Base-by-base conservation (phyloP, 2,113 vertebrate genomes). In the Leiothrix lutea region DNA sequence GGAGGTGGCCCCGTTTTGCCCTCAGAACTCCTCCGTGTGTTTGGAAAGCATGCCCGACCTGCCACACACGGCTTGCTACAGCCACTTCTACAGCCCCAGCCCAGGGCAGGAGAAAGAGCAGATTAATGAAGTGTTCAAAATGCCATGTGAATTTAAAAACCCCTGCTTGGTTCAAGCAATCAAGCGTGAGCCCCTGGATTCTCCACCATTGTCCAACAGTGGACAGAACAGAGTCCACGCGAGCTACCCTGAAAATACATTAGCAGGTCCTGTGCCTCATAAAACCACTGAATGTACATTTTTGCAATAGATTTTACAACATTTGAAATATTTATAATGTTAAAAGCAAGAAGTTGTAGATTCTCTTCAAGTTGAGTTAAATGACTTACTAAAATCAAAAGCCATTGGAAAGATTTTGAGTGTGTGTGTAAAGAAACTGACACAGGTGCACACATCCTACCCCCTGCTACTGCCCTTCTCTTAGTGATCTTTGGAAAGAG, bases 121-220 rank as follows among this genome's bases (percentile, higher is more conserved):
- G 69, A 74, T 45, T 40, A 95, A 97, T 21, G 98, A 96, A 64
- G 96, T 98, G 74, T 98, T 98, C 90, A 98, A 97, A 94, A 95
- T 97, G 80, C 95, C 95, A 0, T 98, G 97, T 5, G 97, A 98
- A 95, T 98, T 98, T 97, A 99, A 98, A 97, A 98, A 94, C 57
- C 98, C 98, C 5, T 97, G 97, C 60, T 89, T 98, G 57, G 92
- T 98, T 85, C 98, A 99, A 51, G 95, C 98, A 3, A 98, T 99
- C 98, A 99, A 99, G 86, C 98, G 98, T 19, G 99, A 99, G 94
- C 99, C 99, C 38, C 97, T 99, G 96, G 99, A 99, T 95, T 99
- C 99, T 8, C 98, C 98, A 4, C 97, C 98, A 0, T 98, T 99
- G 98, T 92, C 97, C 4, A 93, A 92, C 75, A 95, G 77, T 8